phyloP scores from a whole-genome alignment of 2,113 vertebrate genomes.

The Probosciger aterrimus region DNA sequence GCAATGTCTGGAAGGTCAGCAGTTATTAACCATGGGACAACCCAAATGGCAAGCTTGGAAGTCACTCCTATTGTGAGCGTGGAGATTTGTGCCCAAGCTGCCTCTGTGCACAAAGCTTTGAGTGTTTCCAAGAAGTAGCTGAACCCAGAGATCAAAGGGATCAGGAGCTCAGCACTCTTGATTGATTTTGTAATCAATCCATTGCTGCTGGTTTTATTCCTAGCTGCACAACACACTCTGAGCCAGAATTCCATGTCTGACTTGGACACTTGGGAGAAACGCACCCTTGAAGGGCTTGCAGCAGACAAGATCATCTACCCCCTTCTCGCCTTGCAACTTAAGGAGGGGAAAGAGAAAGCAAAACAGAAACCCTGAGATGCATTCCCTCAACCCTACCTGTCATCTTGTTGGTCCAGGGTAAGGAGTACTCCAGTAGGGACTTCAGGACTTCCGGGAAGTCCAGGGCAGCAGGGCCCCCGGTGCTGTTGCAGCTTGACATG shows the following conservation, averaged over 20 bases:
- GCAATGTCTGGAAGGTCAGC: background rate
- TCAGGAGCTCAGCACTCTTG: background rate
- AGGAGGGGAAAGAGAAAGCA: background rate
- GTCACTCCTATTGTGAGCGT: fast-evolving
- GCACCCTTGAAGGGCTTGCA: background rate
- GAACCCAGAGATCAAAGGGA: conserved; percentile 1
- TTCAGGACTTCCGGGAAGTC: conserved; percentile 88
- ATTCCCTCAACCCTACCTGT: conserved; percentile 71
- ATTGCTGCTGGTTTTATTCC: background rate
- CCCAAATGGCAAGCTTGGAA: background rate
- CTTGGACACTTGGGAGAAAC: background rate
- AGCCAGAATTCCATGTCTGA: background rate
- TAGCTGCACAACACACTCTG: background rate
- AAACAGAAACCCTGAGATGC: background rate
- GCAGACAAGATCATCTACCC: background rate
- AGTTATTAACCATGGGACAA: background rate
- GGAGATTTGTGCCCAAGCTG: background rate
- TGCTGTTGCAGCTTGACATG: conserved; percentile 70
- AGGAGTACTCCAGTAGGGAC: conserved; percentile 83
- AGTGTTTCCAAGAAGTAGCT: background rate
- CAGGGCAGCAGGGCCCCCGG: conserved; percentile 71
- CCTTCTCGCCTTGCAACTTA: background rate
- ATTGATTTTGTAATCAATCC: background rate
- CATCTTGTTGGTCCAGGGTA: conserved; percentile 75
- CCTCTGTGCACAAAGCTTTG: background rate